Base-by-base conservation (phyloP, 1,140 invertebrate genomes). In the Oryzaephilus surinamensis region DNA sequence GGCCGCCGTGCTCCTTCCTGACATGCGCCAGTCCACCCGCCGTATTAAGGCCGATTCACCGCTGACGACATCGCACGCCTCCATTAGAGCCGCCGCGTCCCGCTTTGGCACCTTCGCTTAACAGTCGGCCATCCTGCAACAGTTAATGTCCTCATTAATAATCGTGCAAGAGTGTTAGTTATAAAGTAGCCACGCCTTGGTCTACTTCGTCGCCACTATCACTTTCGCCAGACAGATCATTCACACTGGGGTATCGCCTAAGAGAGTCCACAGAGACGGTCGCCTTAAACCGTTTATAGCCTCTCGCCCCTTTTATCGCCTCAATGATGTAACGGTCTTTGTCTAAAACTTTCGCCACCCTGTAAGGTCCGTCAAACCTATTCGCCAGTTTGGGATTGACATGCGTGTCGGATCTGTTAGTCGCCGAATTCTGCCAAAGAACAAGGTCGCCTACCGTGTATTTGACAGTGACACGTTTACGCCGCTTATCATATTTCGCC, bases 291-390 rank as follows among this genome's bases (percentile, higher is more conserved):
- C 12, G 12, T 21, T 40, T 40, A 23, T 45, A 45, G 6, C 39
- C 38, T 14, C 33, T 32, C 1, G 38, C 21, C 28, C 44, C 44
- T 29, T 42, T 36, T 8, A 42, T 10, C 10, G 34, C 8, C 8
- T 11, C 17, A 15, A 58, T 52, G 21, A 51, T 47, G 31, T 58
- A 61, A 2, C 57, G 36, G 33, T 61, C 57, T 20, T 59, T 45
- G n/a, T 46, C 51, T 28, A 58, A 29, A 6, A 54, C 46, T 26
- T 52, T 46, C 4, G 44, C 46, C 4, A 61, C 40, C 31, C 43
- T 46, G 44, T 55, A 61, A 13, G 57, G 41, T 8, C 43, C 33
- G 30, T 36, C 39, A 20, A 21, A 46, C 11, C 37, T 35, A 12
- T 36, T 37, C 6, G 3, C 21, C 17, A 42, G 16, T 27, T 42